Evolutionary conservation across 1,140 invertebrate genomes (phyloP), one percentile per base, ranked within the genome.

Genomic region (Zophobas morio): DNA sequence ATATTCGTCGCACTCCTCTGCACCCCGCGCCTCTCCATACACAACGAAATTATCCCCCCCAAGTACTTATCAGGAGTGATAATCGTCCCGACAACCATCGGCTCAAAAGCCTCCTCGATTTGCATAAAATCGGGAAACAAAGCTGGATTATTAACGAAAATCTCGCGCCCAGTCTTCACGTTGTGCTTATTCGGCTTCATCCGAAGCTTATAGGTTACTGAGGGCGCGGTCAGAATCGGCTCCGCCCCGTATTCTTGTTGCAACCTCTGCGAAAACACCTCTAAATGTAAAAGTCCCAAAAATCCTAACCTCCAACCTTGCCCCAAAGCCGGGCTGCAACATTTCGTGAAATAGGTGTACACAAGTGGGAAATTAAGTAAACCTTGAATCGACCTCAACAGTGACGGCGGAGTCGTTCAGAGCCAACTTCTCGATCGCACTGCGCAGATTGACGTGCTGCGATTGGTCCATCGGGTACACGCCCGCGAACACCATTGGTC

Each of bases 391-490:
- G 34, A 91, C 82, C 60, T 87, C 88, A 0, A 98, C 87, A 32
- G 90, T 90, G 1, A 99, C 97, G 82, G 96, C 96, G 60, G 95
- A 93, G 88, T 99, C 98, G 88, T 99, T 99, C n/a, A 99, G 87
- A 32, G 92, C 89, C 56, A 99, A 88, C 87, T 97, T 97, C 71
- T 97, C 95, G 54, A 99, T 93, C 42, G 98, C 96, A 84, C 89
- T 91, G 83, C 92, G 89, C 6, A 98, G 86, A 57, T 88, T 87
- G 6, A 89, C 81, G 85, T 94, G 93, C 83, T 98, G 93, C 1
- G 95, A 94, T 83, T 97, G 95, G 87, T 99, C 96, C 46, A 93
- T 88, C 0, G 98, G 98, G 88, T 95, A 99, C 66, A 99, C 89
- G 0, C 98, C 98, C 79, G 97, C 96, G 88, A 94, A 99, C 2